Percentiles rank a stretch among this genome's conserved stretches.
These are phyloP conservation scores for Podarcis lilfordi DNA, from an alignment of 2,797 vertebrate genomes.

Conservation along the genomic window DNA sequence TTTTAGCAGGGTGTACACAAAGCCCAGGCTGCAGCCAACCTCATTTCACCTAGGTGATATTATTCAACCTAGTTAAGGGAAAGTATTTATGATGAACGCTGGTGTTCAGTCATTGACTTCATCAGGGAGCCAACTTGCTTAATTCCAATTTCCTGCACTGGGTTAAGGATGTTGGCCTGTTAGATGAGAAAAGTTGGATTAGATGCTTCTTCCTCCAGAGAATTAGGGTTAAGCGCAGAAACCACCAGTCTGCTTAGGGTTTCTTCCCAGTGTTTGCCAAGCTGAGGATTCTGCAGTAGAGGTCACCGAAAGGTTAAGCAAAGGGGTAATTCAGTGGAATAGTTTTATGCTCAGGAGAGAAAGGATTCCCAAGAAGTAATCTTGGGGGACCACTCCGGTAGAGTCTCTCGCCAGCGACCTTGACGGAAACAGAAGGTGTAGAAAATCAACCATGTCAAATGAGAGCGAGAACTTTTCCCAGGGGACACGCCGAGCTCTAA, in stretches of 20 bases:
- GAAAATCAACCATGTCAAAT: neutral
- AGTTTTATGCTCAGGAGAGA: slow-evolving; percentile 46
- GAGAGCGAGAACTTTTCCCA: neutral
- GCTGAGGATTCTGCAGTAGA: neutral
- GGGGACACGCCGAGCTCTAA: neutral
- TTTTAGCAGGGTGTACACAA: neutral
- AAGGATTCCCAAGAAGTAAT: slow-evolving; percentile 25
- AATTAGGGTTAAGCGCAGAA: slow-evolving; percentile 32
- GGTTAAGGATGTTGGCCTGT: slow-evolving; percentile 19
- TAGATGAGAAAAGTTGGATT: neutral
- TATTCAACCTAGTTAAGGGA: neutral
- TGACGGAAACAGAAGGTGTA: slow-evolving; percentile 29
- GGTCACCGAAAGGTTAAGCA: neutral
- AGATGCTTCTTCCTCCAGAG: slow-evolving; percentile 25
- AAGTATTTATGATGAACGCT: neutral
- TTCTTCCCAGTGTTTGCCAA: slow-evolving; percentile 28
- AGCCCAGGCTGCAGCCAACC: neutral
- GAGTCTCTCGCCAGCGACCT: slow-evolving; percentile 21
- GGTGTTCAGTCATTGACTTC: neutral
- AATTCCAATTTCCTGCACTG: slow-evolving; percentile 17
- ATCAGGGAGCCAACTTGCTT: slow-evolving; percentile 51
- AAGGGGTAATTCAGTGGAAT: slow-evolving; percentile 36
- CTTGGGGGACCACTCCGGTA: neutral
- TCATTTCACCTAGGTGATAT: neutral
- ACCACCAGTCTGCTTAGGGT: neutral